These are phyloP conservation scores for Chironomus striatipennis DNA, from an alignment of 1,140 invertebrate species.

Conservation along the genomic window DNA sequence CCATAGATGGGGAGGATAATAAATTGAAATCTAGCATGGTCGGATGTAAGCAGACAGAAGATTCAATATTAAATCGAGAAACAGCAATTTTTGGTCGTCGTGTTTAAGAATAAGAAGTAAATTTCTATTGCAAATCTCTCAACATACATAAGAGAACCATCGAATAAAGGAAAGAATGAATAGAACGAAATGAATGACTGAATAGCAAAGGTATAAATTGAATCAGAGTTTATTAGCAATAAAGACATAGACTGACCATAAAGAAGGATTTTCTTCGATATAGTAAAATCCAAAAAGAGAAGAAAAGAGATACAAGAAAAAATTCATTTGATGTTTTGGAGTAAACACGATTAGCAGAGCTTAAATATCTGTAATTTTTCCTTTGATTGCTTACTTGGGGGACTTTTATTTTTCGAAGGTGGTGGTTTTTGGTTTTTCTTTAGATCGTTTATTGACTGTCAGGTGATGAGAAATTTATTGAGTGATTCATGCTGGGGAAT, in stretches of 20 bases:
- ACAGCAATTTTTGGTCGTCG: neutral
- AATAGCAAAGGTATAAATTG: neutral
- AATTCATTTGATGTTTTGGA: neutral
- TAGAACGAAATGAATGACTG: neutral
- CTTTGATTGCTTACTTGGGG: too few species aligned
- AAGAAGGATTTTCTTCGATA: neutral
- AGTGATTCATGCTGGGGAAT: too few species aligned
- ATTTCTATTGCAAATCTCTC: too few species aligned
- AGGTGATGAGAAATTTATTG: too few species aligned
- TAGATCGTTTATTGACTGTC: too few species aligned
- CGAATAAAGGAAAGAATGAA: neutral
- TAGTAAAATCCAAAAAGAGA: neutral
- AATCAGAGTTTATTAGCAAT: slow-evolving; percentile 23
- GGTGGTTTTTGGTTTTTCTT: too few species aligned
- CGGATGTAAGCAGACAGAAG: neutral
- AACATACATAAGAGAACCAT: neutral
- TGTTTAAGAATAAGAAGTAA: neutral
- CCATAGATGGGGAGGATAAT: neutral
- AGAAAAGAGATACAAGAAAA: neutral
- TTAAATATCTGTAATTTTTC: neutral
- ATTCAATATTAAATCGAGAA: neutral
- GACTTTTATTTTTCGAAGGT: too few species aligned
- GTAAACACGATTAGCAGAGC: slow-evolving; percentile 14
- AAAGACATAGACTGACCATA: slow-evolving; percentile 10
- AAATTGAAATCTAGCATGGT: too few species aligned